A percentile compares a stretch with the other conserved stretches of the same genome.
Evolutionary conservation across 2,113 vertebrate genomes (phyloP).

Genomic region (Tympanuchus pallidicinctus): DNA sequence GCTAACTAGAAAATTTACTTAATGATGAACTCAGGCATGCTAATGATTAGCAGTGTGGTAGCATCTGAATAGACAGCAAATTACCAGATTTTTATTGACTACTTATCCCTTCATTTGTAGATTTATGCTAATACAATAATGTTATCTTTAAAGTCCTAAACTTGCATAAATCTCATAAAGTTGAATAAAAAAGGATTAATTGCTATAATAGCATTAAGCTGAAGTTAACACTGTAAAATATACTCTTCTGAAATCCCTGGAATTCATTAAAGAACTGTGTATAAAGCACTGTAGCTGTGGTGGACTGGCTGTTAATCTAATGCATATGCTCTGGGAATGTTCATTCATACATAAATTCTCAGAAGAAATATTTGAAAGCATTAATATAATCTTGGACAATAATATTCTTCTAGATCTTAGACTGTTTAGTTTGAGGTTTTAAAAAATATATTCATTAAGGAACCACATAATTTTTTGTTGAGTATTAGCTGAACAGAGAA

Average conservation of each 20-base stretch:
- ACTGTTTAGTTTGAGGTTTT: neutral
- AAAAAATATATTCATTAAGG: neutral
- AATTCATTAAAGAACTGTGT: neutral
- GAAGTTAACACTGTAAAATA: neutral
- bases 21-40: neutral
- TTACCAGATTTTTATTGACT: neutral
- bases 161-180: neutral
- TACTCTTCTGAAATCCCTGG: neutral
- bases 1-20: neutral
- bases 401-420: neutral
- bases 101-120: neutral
- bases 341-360: constrained; percentile 25
- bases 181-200: constrained; percentile 3
- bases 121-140: neutral
- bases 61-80: neutral
- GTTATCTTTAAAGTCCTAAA: neutral
- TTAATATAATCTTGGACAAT: neutral
- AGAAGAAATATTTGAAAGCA: constrained; percentile 15
- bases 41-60: neutral
- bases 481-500: neutral
- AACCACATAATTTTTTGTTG: neutral
- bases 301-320: constrained; percentile 17
- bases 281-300: neutral
- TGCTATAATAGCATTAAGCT: neutral
- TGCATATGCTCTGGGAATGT: constrained; percentile 14